phyloP scores from a whole-genome alignment of 2,113 vertebrate genomes.

The Microtus montanus region DNA sequence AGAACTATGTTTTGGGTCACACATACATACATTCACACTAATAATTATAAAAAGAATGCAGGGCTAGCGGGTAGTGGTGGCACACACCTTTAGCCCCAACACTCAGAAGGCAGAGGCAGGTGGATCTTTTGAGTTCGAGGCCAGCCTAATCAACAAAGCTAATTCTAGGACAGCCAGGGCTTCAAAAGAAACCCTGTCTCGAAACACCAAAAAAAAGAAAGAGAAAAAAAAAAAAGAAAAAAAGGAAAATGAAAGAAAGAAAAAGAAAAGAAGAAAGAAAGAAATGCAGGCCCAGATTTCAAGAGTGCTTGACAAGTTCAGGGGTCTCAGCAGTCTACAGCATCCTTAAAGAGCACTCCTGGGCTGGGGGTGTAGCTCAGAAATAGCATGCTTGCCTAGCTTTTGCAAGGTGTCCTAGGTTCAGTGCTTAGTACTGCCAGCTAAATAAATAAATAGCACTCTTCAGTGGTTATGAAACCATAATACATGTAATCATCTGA shows the following conservation, averaged over 20 bases:
- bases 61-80: not conserved
- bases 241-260: not conserved
- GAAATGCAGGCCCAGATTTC: not conserved
- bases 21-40: not conserved
- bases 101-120: not conserved
- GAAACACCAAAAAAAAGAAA: not conserved
- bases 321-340: not conserved
- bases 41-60: not conserved
- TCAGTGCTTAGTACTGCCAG: not conserved
- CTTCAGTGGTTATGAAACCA: not conserved
- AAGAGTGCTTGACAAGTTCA: not conserved
- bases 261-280: not conserved
- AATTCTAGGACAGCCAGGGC: not conserved
- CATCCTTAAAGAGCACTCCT: not conserved
- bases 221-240: not conserved
- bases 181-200: not conserved
- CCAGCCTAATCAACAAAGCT: not conserved
- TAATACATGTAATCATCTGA: not conserved
- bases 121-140: not conserved
- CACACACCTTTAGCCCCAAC: not conserved
- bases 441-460: not conserved
- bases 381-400: not conserved
- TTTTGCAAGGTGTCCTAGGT: not conserved
- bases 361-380: not conserved
- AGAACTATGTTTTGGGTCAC: not conserved